Evolutionary conservation across 1,140 invertebrate genomes (phyloP).

Genomic region (Lepidurus arcticus): DNA sequence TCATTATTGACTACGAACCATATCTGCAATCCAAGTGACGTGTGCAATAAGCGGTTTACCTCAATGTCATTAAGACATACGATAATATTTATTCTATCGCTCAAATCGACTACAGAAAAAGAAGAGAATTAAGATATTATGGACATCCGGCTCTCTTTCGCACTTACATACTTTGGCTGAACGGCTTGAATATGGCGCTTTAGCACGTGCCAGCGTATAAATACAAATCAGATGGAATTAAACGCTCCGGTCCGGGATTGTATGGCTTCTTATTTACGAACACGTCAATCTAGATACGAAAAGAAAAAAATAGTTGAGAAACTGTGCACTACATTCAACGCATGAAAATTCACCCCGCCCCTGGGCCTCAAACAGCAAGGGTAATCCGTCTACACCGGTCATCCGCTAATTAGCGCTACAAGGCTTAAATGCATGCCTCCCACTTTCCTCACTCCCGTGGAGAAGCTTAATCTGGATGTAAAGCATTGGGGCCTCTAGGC

Average conservation of each 20-base stretch:
- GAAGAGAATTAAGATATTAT: not conserved
- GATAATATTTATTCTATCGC: conserved; percentile 10
- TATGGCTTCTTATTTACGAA: not conserved
- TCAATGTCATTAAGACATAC: not conserved
- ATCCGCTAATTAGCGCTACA: not conserved
- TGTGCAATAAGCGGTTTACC: conserved; percentile 11
- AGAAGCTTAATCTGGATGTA: not conserved
- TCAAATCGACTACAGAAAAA: not conserved
- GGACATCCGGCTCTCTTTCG: not conserved
- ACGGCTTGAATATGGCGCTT: not conserved
- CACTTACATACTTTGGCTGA: not conserved
- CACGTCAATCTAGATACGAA: not conserved
- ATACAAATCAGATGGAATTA: conserved; percentile 6
- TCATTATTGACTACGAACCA: not conserved
- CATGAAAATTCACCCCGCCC: not conserved
- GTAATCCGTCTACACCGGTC: not conserved
- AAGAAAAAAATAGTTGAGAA: not conserved
- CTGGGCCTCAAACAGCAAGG: not conserved
- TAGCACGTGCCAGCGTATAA: conserved; percentile 1
- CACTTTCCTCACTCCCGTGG: conserved; percentile 6
- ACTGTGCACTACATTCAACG: not conserved
- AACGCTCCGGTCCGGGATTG: not conserved
- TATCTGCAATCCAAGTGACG: not conserved
- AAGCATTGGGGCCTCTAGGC: not conserved
- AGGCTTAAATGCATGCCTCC: conserved; percentile 17